phyloP scores from a whole-genome alignment of 2,113 vertebrate species.

The Sialia sialis region DNA sequence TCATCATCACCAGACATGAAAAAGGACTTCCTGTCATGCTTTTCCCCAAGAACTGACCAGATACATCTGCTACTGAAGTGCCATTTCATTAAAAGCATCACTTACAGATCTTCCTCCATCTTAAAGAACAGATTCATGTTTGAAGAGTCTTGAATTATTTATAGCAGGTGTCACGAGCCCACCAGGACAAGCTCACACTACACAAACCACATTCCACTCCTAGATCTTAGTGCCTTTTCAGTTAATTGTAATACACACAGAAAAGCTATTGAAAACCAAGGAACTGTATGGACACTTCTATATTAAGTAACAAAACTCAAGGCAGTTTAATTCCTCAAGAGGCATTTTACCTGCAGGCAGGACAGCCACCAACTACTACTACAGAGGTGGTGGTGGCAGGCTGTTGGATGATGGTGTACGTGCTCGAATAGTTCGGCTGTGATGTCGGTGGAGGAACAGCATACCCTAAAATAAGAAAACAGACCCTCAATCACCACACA shows the following conservation, averaged over 20 bases:
- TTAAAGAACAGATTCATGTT: neutral
- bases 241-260: neutral
- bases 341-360: conserved; percentile 89
- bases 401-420: conserved; percentile 87
- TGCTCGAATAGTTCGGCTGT: conserved; percentile 75
- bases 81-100: neutral
- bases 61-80: neutral
- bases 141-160: neutral
- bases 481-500: fast-evolving
- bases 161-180: neutral
- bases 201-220: neutral
- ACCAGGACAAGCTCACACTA: neutral
- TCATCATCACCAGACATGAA: neutral
- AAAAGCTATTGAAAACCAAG: neutral
- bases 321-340: neutral
- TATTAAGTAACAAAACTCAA: neutral
- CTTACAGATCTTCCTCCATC: neutral
- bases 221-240: neutral
- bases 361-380: conserved; percentile 97
- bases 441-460: conserved; percentile 70
- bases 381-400: conserved; percentile 80
- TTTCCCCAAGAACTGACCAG: neutral
- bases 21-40: neutral
- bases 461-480: conserved; percentile 61
- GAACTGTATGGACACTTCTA: neutral